Percentiles rank a stretch among this genome's conserved stretches.
Evolutionary conservation across 1,140 invertebrate genomes (phyloP).

Genomic region (Polypedilum vanderplanki): DNA sequence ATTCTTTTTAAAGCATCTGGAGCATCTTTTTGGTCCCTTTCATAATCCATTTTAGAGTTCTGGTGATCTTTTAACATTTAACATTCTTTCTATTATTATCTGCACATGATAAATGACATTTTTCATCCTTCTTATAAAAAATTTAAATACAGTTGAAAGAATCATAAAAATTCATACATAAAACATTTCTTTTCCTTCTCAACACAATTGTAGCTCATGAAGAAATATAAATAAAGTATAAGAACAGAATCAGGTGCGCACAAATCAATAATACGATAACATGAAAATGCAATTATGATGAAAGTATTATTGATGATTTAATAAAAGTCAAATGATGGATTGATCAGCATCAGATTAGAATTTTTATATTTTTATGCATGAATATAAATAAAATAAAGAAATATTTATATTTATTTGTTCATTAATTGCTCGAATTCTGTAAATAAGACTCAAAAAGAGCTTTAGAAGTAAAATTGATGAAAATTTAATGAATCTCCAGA

Average conservation of each 20-base stretch:
- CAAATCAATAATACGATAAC: background rate
- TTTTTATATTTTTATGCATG: background rate
- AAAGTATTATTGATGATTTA: background rate
- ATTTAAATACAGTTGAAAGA: constrained; percentile 27
- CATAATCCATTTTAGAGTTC: background rate
- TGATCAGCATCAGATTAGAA: background rate
- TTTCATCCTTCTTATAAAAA: background rate
- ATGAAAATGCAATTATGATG: constrained; percentile 4
- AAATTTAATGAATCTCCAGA: constrained; percentile 26
- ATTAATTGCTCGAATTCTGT: too few relatives aligned
- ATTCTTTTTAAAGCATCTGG: background rate
- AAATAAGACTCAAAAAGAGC: too few relatives aligned
- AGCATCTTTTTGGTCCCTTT: background rate
- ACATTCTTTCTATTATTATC: constrained; percentile 13
- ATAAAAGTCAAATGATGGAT: background rate
- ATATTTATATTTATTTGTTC: background rate
- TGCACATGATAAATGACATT: background rate
- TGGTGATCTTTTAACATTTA: constrained; percentile 13
- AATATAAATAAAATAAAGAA: background rate
- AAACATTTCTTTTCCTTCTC: background rate
- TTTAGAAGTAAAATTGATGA: background rate
- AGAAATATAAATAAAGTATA: background rate
- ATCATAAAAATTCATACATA: constrained; percentile 15
- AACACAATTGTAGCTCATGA: too few relatives aligned
- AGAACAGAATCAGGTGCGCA: background rate